Conservation (phyloP, 2,113 vertebrate species). For the Colius striatus region DNA sequence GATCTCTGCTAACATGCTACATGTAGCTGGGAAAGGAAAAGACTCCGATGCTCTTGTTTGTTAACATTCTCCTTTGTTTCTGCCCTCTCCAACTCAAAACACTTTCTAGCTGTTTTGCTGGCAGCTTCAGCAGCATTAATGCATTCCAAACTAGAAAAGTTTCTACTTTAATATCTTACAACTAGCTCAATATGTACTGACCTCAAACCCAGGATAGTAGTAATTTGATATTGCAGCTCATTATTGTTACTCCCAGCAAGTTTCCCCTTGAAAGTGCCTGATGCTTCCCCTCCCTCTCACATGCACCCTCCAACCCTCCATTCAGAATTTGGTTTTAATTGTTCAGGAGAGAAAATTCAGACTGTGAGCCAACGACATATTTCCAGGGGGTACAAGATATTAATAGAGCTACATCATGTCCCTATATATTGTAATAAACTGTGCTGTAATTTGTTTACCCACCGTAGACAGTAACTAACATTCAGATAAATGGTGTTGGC, state of each 20-base stretch:
- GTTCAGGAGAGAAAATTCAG: constrained; percentile 34
- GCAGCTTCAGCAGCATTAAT: constrained; percentile 55
- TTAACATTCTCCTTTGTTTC: constrained; percentile 46
- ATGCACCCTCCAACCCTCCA: background rate
- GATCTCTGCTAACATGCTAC: background rate
- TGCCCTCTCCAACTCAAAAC: constrained; percentile 17
- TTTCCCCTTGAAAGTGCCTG: constrained; percentile 5
- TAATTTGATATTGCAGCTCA: constrained; percentile 59
- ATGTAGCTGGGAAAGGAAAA: background rate
- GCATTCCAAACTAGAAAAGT: constrained; percentile 57
- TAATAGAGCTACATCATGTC: constrained; percentile 49
- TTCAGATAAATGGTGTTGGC: constrained; percentile 78
- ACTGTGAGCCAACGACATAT: constrained; percentile 15
- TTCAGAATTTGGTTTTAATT: constrained; percentile 49
- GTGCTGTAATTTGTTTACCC: constrained; percentile 71
- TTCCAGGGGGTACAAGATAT: constrained; percentile 52
- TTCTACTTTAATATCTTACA: constrained; percentile 58
- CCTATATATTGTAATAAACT: constrained; percentile 67
- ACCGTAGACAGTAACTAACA: constrained; percentile 71
- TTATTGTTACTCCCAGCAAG: constrained; percentile 66
- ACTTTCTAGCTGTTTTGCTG: constrained; percentile 55
- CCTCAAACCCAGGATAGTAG: constrained; percentile 60
- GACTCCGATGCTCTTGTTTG: background rate
- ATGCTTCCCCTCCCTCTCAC: background rate
- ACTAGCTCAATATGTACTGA: constrained; percentile 61